A percentile compares a stretch with the other conserved stretches of the same genome.
Evolutionary conservation across 1,140 invertebrate species (phyloP).

Genomic region (Drosophila lowei): DNA sequence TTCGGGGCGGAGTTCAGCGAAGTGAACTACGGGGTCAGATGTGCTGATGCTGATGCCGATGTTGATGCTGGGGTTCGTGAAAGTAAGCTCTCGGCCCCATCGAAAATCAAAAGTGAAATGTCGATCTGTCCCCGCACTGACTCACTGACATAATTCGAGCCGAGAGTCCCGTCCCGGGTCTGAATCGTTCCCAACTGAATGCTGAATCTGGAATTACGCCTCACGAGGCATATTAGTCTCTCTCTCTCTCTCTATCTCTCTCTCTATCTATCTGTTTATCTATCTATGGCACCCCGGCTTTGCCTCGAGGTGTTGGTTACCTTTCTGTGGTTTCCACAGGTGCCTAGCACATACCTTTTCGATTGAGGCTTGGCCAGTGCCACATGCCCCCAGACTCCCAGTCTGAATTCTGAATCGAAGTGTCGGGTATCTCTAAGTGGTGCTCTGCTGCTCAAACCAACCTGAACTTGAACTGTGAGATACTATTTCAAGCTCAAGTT

Average conservation of each 20-base stretch:
- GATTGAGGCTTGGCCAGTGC: too few relatives aligned
- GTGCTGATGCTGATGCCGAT: neutral
- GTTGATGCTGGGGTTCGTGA: conserved; percentile 40
- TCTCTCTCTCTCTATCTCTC: too few relatives aligned
- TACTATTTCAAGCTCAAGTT: conserved; percentile 60
- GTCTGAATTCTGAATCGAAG: neutral
- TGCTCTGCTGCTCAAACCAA: conserved; percentile 31
- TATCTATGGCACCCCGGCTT: conserved; percentile 17
- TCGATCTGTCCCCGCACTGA: conserved; percentile 39
- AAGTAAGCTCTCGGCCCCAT: conserved; percentile 51
- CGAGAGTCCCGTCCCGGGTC: too few relatives aligned
- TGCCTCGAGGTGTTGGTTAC: conserved; percentile 63
- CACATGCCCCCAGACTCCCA: neutral
- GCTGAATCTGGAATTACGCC: conserved; percentile 50
- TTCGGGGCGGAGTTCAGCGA: conserved; percentile 30
- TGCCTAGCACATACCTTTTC: too few relatives aligned
- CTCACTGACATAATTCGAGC: conserved; percentile 35
- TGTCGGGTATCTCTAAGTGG: conserved; percentile 18
- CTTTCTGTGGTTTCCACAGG: conserved; percentile 52
- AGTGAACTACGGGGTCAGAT: conserved; percentile 61
- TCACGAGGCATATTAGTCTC: too few relatives aligned
- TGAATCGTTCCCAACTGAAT: conserved; percentile 7
- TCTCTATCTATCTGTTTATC: too few relatives aligned
- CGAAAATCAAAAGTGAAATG: conserved; percentile 73
- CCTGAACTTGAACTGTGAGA: conserved; percentile 69